Conservation (phyloP, 2,113 vertebrate species). For the Gyps fulvus region DNA sequence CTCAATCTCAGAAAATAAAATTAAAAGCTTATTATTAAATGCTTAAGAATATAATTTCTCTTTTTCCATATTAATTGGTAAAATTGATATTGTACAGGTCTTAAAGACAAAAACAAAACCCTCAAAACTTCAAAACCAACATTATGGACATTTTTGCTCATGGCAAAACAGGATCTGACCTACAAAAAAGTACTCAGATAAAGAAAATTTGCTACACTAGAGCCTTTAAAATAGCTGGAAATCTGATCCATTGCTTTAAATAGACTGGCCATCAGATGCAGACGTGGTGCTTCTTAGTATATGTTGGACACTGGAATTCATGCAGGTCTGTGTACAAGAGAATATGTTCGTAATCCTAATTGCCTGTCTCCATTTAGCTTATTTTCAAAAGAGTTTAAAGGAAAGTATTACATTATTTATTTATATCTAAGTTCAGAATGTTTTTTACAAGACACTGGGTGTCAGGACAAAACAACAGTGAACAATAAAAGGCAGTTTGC, state of each 20-base stretch:
- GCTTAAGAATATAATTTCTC: neutral
- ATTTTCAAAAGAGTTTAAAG: slow-evolving; percentile 1
- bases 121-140: neutral
- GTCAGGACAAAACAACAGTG: slow-evolving; percentile 32
- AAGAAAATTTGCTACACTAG: neutral
- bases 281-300: neutral
- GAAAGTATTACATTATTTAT: slow-evolving; percentile 1
- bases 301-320: neutral
- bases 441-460: slow-evolving; percentile 4
- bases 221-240: neutral
- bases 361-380: neutral
- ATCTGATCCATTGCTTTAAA: neutral
- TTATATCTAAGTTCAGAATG: neutral
- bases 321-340: neutral
- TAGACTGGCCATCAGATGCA: neutral
- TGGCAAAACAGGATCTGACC: neutral
- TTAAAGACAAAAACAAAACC: neutral
- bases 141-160: neutral
- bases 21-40: neutral
- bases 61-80: neutral
- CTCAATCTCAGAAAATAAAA: neutral
- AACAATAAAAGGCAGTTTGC: slow-evolving; percentile 54
- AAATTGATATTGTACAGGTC: neutral
- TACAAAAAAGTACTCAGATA: neutral
- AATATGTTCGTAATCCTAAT: neutral